Percentiles rank a stretch among this genome's conserved stretches.
phyloP scores from a whole-genome alignment of 2,797 vertebrate genomes.

The Adelosebastes latens region DNA sequence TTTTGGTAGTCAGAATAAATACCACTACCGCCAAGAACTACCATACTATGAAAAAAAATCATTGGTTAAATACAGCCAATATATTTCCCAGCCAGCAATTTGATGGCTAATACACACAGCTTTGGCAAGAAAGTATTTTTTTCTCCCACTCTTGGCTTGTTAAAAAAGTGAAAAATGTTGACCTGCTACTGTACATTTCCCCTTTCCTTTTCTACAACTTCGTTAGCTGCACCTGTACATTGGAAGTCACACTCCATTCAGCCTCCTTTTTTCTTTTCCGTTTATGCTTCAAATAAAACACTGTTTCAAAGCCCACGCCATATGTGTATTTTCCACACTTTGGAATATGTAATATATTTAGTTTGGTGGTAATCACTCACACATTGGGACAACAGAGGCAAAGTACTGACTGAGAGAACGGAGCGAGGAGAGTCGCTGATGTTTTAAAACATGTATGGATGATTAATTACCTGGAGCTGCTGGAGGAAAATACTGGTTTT shows the following conservation, averaged over 20 bases:
- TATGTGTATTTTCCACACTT: slow-evolving; percentile 82
- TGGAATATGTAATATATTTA: slow-evolving; percentile 82
- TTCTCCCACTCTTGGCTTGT: slow-evolving; percentile 50
- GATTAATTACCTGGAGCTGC: slow-evolving; percentile 83
- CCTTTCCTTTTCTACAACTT: slow-evolving; percentile 66
- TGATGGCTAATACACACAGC: slow-evolving; percentile 39
- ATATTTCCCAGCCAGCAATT: slow-evolving; percentile 34
- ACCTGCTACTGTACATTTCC: slow-evolving; percentile 65
- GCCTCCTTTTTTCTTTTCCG: slow-evolving; percentile 63
- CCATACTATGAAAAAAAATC: slow-evolving; percentile 13
- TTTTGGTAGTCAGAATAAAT: slow-evolving; percentile 15
- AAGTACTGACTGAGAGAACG: slow-evolving; percentile 71
- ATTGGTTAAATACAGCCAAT: slow-evolving; percentile 16
- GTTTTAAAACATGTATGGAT: slow-evolving; percentile 84
- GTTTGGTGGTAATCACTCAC: slow-evolving; percentile 81
- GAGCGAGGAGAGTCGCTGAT: slow-evolving; percentile 75
- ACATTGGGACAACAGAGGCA: slow-evolving; percentile 78
- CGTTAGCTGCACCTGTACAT: slow-evolving; percentile 72
- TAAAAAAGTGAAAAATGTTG: slow-evolving; percentile 66
- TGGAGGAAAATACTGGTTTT: slow-evolving; percentile 80
- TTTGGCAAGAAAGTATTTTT: slow-evolving; percentile 32
- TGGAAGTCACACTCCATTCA: slow-evolving; percentile 69
- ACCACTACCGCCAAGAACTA: slow-evolving; percentile 11
- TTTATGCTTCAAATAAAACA: slow-evolving; percentile 78
- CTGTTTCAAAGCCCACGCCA: slow-evolving; percentile 78